These are phyloP conservation scores for Molossus molossus DNA, from an alignment of 2,797 vertebrate genomes.

Conservation along the genomic window DNA sequence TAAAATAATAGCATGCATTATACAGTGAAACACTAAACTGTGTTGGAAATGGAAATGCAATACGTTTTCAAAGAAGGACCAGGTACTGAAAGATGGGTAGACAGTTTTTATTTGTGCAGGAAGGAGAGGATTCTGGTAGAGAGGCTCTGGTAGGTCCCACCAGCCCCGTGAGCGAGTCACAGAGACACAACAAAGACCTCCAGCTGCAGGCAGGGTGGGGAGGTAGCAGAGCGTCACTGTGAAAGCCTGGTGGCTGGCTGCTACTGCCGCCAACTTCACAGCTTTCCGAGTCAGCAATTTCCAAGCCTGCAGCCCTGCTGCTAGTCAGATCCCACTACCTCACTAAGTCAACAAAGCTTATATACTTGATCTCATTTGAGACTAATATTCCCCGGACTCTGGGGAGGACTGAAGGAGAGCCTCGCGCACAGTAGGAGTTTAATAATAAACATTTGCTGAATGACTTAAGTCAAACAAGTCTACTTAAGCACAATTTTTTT, in stretches of 20 bases:
- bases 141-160: background rate
- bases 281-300: background rate
- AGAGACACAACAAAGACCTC: background rate
- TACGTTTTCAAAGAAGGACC: slow-evolving; percentile 10
- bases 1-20: background rate
- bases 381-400: background rate
- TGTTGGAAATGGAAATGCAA: background rate
- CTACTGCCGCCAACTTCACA: background rate
- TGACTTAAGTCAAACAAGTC: slow-evolving; percentile 25
- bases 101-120: background rate
- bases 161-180: background rate
- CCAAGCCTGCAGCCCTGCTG: background rate
- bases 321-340: background rate
- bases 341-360: background rate
- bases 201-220: background rate
- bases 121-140: background rate
- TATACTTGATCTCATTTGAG: background rate
- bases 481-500: background rate
- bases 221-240: background rate
- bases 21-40: background rate
- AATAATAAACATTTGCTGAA: slow-evolving; percentile 14
- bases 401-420: background rate
- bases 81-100: background rate
- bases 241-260: background rate
- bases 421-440: background rate